phyloP scores from a whole-genome alignment of 2,113 vertebrate species.

The Psittacula cyanocephala region DNA sequence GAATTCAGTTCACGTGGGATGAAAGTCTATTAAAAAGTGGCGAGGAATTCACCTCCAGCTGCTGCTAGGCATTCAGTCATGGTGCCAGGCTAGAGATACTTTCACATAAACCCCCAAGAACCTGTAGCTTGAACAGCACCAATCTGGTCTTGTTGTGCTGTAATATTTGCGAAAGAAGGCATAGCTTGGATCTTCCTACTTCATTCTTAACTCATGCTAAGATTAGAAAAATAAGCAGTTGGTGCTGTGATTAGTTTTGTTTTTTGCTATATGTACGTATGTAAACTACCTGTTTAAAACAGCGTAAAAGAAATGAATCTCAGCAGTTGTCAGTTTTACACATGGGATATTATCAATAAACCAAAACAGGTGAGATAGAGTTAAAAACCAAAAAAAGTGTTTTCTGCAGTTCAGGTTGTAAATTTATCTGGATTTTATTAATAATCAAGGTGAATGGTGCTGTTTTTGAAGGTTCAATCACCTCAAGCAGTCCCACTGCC shows the following conservation, averaged over 20 bases:
- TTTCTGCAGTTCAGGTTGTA: neutral
- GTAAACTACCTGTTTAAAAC: neutral
- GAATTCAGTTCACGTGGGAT: neutral
- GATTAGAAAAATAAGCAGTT: neutral
- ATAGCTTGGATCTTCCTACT: neutral
- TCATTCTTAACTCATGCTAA: neutral
- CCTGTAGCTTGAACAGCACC: neutral
- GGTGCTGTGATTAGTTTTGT: neutral
- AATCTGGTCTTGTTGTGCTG: neutral
- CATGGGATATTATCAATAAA: neutral
- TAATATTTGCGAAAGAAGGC: neutral
- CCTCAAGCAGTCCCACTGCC: conserved; percentile 97
- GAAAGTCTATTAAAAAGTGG: neutral
- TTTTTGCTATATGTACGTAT: neutral
- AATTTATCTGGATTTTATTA: neutral
- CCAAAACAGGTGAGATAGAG: neutral
- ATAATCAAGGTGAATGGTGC: neutral
- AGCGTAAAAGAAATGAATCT: neutral
- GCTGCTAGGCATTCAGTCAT: neutral
- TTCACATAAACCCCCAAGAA: neutral
- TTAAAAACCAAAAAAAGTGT: neutral
- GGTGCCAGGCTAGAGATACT: neutral
- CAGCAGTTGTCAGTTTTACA: neutral
- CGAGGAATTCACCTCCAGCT: neutral
- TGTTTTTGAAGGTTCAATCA: conserved; percentile 87